phyloP scores from a whole-genome alignment of 2,797 vertebrate species.

The Sarcophilus harrisii region DNA sequence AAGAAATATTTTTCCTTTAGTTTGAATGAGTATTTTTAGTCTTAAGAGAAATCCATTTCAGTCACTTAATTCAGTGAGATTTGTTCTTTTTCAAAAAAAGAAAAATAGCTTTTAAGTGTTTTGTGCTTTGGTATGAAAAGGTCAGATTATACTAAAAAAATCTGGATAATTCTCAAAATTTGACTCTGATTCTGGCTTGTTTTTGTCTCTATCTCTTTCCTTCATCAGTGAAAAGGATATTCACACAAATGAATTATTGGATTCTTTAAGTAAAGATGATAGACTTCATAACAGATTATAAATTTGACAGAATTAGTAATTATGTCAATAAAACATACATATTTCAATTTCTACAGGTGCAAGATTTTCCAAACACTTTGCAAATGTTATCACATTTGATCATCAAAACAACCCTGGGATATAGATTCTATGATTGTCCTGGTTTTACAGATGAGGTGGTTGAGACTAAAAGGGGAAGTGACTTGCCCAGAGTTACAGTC shows the following conservation, averaged over 20 bases:
- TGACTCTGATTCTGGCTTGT: not conserved
- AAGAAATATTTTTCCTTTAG: constrained; percentile 10
- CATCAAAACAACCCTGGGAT: not conserved
- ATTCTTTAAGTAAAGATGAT: not conserved
- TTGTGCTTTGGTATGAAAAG: constrained; percentile 44
- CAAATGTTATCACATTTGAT: not conserved
- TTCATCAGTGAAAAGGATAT: not conserved
- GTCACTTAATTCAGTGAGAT: constrained; percentile 53
- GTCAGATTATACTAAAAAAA: constrained; percentile 42
- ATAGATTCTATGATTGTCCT: not conserved
- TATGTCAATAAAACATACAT: not conserved
- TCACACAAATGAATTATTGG: not conserved
- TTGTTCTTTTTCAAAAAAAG: constrained; percentile 28
- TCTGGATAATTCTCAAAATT: constrained; percentile 8
- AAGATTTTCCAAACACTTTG: too few relatives aligned
- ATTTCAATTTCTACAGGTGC: constrained; percentile 30
- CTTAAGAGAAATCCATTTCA: constrained; percentile 41
- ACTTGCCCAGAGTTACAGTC: not conserved
- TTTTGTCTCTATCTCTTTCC: not conserved
- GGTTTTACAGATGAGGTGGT: not conserved
- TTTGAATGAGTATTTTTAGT: constrained; percentile 42
- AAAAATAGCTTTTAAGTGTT: not conserved
- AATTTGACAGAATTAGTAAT: constrained; percentile 42
- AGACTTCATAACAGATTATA: not conserved
- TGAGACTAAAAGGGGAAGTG: not conserved